Base-by-base conservation (phyloP, 2,888 invertebrate species). In the Apodemia hepburni region DNA sequence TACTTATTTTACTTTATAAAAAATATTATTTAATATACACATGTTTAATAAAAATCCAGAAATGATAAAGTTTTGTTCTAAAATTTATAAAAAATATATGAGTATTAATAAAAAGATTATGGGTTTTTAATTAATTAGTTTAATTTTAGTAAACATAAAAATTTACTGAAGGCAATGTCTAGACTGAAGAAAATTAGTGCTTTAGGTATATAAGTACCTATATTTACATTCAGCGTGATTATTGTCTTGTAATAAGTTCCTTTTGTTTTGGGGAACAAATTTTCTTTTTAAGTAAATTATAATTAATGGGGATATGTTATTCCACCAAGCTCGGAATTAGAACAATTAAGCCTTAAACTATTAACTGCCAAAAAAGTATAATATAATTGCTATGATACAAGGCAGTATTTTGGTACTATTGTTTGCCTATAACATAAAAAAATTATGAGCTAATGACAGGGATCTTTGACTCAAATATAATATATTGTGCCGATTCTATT, bases 41-140 rank as follows among this genome's bases (percentile, higher is more conserved):
- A 42, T 27, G 51, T 66, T 62, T 49, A 58, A 57, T 62, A 64
- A 42, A 72, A 72, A 73, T 72, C 72, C 75, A 73, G 69, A 73
- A 71, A 64, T 66, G 49, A 68, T 67, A 64, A 66, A 63, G 64
- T 68, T 64, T 77, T 75, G 77, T 76, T 73, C 75, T 79, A 75
- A 63, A 64, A 62, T 65, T 60, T 59, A 27, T 63, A 38, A 54
- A 62, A 65, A 18, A 12, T 68, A 62, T 59, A 59, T 59, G 58
- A 45, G 60, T 49, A 60, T 51, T 51, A 51, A 11, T 51, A 18
- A 18, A 51, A 51, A 51, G 11, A 51, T 51, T 51, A 51, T 51
- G 51, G 22, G 51, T 18, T 51, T 51, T 51, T 51, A 18, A 51
- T 29, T 29, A 29, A 29, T 33, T 33, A 33, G 33, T 33, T 33